phyloP scores from a whole-genome alignment of 2,113 vertebrate species.

The Asarcornis scutulata region DNA sequence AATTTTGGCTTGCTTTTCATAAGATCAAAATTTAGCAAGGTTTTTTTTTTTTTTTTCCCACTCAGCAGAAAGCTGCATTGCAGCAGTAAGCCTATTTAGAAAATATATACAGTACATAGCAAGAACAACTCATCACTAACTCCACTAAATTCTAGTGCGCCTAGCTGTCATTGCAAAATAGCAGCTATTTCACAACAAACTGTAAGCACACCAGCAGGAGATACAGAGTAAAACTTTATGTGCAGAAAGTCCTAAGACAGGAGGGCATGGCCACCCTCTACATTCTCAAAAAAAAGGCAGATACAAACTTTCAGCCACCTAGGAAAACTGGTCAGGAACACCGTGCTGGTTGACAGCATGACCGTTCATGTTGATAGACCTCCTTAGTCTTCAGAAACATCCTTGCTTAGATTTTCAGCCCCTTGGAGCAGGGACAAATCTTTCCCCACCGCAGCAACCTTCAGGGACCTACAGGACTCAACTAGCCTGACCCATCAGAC shows the following conservation, averaged over 20 bases:
- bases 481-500: neutral
- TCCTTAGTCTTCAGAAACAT: neutral
- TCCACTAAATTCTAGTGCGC: neutral
- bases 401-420: neutral
- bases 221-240: neutral
- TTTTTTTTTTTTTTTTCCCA: neutral
- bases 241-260: neutral
- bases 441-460: neutral
- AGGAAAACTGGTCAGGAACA: neutral
- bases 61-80: conserved; percentile 52
- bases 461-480: neutral
- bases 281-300: neutral
- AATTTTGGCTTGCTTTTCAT: neutral
- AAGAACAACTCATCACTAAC: conserved; percentile 20
- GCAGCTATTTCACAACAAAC: neutral
- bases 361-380: neutral
- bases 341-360: neutral
- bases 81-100: conserved; percentile 43
- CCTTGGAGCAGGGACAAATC: neutral
- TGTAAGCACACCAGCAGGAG: neutral
- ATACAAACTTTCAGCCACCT: neutral
- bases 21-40: neutral
- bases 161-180: neutral
- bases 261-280: neutral
- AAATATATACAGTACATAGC: neutral